Evolutionary conservation across 2,113 vertebrate species (phyloP).

Genomic region (Uropsilus gracilis): DNA sequence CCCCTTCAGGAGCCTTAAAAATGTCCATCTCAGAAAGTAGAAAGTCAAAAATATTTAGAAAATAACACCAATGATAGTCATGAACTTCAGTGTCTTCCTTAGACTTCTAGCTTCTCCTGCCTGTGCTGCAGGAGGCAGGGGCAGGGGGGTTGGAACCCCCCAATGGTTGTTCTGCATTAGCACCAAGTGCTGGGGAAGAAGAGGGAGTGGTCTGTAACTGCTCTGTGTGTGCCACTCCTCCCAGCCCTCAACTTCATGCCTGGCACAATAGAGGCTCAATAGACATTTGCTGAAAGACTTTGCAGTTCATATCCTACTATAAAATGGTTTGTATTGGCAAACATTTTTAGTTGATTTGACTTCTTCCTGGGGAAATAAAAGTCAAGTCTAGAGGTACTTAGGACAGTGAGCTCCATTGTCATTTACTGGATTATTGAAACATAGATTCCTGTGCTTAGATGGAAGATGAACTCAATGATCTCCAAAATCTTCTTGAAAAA

Average conservation of each 20-base stretch:
- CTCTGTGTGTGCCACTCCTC: background rate
- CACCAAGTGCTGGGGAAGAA: background rate
- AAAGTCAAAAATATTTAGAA: background rate
- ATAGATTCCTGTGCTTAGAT: background rate
- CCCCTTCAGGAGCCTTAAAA: background rate
- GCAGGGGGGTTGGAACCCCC: background rate
- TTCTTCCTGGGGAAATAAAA: background rate
- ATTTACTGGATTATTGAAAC: background rate
- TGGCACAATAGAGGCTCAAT: background rate
- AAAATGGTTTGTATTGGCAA: background rate
- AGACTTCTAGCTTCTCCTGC: background rate
- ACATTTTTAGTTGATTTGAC: background rate
- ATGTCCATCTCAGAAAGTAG: background rate
- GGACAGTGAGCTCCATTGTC: background rate
- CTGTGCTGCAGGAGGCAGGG: background rate
- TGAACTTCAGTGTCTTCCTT: background rate
- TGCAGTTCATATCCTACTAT: too few species aligned
- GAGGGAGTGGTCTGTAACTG: background rate
- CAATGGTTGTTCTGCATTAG: background rate
- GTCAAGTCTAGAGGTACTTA: background rate
- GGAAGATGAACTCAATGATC: conserved; percentile 18
- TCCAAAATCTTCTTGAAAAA: conserved; percentile 17
- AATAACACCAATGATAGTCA: background rate
- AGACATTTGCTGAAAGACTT: background rate
- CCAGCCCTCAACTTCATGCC: background rate